Percentiles rank a stretch among this genome's conserved stretches.
These are phyloP conservation scores for Nibea coibor DNA, from an alignment of 2,113 vertebrate genomes.

Conservation along the genomic window DNA sequence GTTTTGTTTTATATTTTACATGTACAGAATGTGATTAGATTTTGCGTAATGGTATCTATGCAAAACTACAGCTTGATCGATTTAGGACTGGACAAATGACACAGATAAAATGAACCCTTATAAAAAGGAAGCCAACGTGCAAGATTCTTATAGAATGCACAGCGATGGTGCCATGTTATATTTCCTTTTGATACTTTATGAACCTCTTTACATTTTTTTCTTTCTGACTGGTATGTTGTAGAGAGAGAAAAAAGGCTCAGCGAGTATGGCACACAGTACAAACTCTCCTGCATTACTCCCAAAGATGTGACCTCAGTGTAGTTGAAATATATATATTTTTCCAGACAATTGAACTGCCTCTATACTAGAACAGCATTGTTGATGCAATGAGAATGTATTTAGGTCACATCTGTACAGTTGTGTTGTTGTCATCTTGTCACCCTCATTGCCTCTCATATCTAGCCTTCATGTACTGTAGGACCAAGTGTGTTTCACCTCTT, in stretches of 20 bases:
- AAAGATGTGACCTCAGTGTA: conserved; percentile 71
- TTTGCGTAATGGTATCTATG: conserved; percentile 79
- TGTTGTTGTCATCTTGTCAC: conserved; percentile 55
- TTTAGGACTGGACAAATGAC: conserved; percentile 53
- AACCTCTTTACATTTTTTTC: conserved; percentile 20
- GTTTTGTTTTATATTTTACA: conserved; percentile 63
- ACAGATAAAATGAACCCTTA: conserved; percentile 38
- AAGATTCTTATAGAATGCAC: conserved; percentile 28
- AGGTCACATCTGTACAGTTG: conserved; percentile 65
- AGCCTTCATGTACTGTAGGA: conserved; percentile 57
- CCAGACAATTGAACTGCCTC: conserved; percentile 72
- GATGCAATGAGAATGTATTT: conserved; percentile 81
- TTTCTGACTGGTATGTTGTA: conserved; percentile 17
- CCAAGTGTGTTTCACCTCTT: conserved; percentile 51
- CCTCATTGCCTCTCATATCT: conserved; percentile 46
- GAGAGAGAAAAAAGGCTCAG: background rate
- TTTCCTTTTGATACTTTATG: conserved; percentile 43
- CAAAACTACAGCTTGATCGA: conserved; percentile 71
- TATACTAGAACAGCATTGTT: conserved; percentile 68
- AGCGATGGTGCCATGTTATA: conserved; percentile 50
- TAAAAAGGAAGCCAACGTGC: conserved; percentile 37
- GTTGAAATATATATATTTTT: conserved; percentile 64
- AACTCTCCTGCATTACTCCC: conserved; percentile 57
- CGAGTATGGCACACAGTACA: conserved; percentile 28
- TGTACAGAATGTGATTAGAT: conserved; percentile 73